Percentiles rank a stretch among this genome's conserved stretches.
phyloP scores from a whole-genome alignment of 2,888 invertebrate genomes.

The Ecdyonurus torrentis region DNA sequence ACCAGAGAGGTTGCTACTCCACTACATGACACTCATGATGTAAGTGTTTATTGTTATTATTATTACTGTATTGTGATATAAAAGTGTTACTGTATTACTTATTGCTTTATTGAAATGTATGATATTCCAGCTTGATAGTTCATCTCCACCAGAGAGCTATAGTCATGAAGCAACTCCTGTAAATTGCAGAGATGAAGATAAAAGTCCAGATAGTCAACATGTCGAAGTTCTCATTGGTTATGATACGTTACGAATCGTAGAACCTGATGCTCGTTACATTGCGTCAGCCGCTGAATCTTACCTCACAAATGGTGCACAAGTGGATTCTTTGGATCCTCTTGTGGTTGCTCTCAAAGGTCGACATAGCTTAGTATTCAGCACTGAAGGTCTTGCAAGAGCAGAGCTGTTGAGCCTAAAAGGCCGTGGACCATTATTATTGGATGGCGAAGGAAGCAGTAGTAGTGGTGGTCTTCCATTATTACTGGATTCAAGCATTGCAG shows the following conservation, averaged over 20 bases:
- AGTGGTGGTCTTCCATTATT: background rate
- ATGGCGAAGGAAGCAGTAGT: background rate
- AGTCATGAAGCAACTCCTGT: background rate
- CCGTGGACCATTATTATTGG: background rate
- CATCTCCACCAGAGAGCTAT: background rate
- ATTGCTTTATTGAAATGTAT: background rate
- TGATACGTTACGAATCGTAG: background rate
- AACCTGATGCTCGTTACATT: background rate
- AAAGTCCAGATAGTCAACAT: background rate
- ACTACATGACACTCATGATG: background rate
- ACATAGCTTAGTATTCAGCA: background rate
- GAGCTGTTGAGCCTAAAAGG: background rate
- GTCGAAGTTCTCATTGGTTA: background rate
- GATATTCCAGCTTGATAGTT: background rate
- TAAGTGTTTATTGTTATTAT: background rate
- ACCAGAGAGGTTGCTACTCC: slow-evolving; percentile 11
- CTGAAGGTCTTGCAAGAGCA: background rate
- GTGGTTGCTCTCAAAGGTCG: background rate
- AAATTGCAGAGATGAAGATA: background rate
- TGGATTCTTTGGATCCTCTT: background rate
- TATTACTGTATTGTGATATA: background rate
- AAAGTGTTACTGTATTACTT: background rate
- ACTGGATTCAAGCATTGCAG: background rate
- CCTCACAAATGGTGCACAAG: background rate
- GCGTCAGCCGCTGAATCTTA: background rate